Base-by-base conservation (phyloP, 2,797 vertebrate genomes). In the Hirundo rustica region DNA sequence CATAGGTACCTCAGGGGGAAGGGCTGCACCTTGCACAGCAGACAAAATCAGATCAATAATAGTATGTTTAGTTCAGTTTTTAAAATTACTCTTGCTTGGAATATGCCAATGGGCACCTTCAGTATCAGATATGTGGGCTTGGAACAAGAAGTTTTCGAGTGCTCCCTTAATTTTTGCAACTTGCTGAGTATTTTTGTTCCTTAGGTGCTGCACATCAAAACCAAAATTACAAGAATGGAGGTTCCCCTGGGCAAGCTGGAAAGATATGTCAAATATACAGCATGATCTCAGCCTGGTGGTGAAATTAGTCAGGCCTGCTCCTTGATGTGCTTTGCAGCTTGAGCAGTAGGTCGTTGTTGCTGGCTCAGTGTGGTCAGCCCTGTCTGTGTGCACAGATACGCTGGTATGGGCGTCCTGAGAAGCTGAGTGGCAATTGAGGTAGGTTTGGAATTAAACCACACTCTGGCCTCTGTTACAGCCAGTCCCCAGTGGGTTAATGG, bases 41-140 rank as follows among this genome's bases (percentile, higher is more conserved):
- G 87, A 83, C 86, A 92, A 87, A 91, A 93, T 92, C 74, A 91
- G 95, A 92, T 97, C 96, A 91, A 81, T 96, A 64, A 32, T 20
- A 32, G 67, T 71, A 87, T 73, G 77, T 89, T 93, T 13, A 5
- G 40, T 75, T 95, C 79, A 66, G 45, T 50, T 95, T 92, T 96
- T 44, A 64, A 95, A 96, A 97, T 89, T 93, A 38, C 22, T 70
- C 25, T 96, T 87, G 38, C 71, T 94, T 85, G 61, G 62, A 74
- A 50, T 84, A 30, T 85, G 85, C 89, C 85, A 89, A 45, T 5
- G 7, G 90, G 82, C 55, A 77, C 38, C 5, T 84, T 91, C 76
- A 73, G 19, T 93, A 81, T 85, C 84, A 50, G 34, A 72, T 60
- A 53, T 36, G 42, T 67, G 64, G 29, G 57, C 78, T 85, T 95